Percentiles rank a stretch among this genome's conserved stretches.
Evolutionary conservation across 1,140 invertebrate species (phyloP).

Genomic region (Heliothis virescens): DNA sequence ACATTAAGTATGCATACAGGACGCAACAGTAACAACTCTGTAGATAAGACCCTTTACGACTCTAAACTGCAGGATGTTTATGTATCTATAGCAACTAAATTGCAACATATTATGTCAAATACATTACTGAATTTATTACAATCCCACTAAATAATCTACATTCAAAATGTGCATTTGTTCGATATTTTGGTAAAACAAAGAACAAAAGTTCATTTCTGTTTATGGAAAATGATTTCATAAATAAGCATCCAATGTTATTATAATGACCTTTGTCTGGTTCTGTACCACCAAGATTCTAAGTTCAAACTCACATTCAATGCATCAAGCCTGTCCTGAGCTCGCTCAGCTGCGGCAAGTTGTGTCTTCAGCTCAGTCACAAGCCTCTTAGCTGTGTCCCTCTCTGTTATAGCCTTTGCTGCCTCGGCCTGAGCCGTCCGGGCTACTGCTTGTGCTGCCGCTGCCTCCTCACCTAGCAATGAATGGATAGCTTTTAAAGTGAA

Average conservation of each 20-base stretch:
- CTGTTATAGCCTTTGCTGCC: slow-evolving; percentile 66
- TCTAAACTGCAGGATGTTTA: not conserved
- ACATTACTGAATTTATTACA: no score
- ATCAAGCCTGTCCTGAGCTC: slow-evolving; percentile 81
- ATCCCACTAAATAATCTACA: no score
- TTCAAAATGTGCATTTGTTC: no score
- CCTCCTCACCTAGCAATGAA: slow-evolving; percentile 74
- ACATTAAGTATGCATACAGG: not conserved
- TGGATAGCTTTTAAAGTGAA: no score
- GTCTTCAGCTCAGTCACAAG: slow-evolving; percentile 69
- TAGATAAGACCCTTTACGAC: slow-evolving; percentile 4
- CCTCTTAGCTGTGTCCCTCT: slow-evolving; percentile 70
- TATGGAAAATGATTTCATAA: no score
- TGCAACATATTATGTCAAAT: no score
- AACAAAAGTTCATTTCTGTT: no score
- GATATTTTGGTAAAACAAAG: no score
- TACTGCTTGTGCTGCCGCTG: slow-evolving; percentile 85
- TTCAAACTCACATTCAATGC: slow-evolving; percentile 67
- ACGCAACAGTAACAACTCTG: not conserved
- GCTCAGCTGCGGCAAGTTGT: slow-evolving; percentile 73
- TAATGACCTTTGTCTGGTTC: no score
- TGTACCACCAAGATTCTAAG: not conserved
- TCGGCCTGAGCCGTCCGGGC: slow-evolving; percentile 80
- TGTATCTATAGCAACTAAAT: not conserved
- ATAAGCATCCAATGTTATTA: no score